A percentile compares a stretch with the other conserved stretches of the same genome.
phyloP scores from a whole-genome alignment of 2,888 invertebrate species.

The Nowickia ferox region DNA sequence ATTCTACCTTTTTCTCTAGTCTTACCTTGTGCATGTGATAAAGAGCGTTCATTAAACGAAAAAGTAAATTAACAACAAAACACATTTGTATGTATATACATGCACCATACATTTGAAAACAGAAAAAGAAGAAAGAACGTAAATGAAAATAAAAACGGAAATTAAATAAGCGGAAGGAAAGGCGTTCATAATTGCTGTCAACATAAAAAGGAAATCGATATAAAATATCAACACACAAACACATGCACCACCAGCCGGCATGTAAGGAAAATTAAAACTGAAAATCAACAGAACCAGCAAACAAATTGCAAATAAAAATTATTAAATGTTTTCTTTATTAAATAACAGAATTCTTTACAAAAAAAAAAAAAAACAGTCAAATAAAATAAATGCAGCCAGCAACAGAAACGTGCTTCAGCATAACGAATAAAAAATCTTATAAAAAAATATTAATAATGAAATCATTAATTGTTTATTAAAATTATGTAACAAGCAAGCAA shows the following conservation, averaged over 20 bases:
- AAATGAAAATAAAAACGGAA: conserved; percentile 71
- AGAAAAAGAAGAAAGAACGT: conserved; percentile 19
- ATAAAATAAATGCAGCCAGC: background rate
- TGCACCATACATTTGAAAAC: background rate
- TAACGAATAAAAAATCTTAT: background rate
- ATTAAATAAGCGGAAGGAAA: conserved; percentile 72
- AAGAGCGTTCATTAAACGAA: conserved; percentile 42
- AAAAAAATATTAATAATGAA: conserved; percentile 19
- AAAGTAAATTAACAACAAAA: conserved; percentile 56
- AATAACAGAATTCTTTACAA: conserved; percentile 41
- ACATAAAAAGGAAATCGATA: conserved; percentile 70
- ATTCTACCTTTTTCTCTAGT: background rate
- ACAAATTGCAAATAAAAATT: conserved; percentile 41
- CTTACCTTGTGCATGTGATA: conserved; percentile 20
- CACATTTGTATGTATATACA: background rate
- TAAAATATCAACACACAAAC: conserved; percentile 41
- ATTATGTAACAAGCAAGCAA: background rate
- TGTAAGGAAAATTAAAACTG: conserved; percentile 61
- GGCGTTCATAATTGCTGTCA: conserved; percentile 74
- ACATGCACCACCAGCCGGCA: background rate
- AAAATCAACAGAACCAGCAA: conserved; percentile 39
- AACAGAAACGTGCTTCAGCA: conserved; percentile 51
- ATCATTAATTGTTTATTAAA: conserved; percentile 44
- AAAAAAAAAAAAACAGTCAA: conserved; percentile 1
- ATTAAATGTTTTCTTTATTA: conserved; percentile 25